Base-by-base conservation (phyloP, 2,888 invertebrate genomes). In the Microchrysa polita region DNA sequence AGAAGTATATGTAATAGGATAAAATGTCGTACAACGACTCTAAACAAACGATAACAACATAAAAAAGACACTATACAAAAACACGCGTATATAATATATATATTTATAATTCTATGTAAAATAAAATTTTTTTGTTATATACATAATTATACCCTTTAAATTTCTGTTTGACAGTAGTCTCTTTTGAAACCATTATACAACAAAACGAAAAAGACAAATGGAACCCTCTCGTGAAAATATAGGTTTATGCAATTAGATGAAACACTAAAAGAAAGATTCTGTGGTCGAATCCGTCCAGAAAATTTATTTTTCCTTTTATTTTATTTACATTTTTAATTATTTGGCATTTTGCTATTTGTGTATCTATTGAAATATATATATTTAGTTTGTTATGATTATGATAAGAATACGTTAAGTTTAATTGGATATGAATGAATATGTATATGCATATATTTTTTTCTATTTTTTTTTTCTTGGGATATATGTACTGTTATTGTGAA, bases 231-330 rank as follows among this genome's bases (percentile, higher is more conserved):
- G 55, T 14, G 42, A 34, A 57, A 18, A 57, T 12, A 20, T 40
- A 55, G 55, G 23, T 55, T 10, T 55, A 12, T 34, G 20, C 14
- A 52, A 48, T 69, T 72, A 60, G 60, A 23, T 20, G 55, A 44
- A 72, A 60, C 27, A 34, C 27, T 34, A 34, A 34, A 34, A 34
- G 7, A 34, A 34, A 34, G 27, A 48, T 59, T 72, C 61, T 72
- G 72, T 72, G 72, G 72, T 72, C 44, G 44, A 72, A 60, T 72
- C 72, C 72, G 72, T 72, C 72, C 72, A 72, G 52, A 60, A 72
- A 72, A 55, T 69, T 69, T 65, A 65, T 55, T 69, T 69, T 67
- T 57, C 53, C 14, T 59, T 59, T 18, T 5, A 20, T 27, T 23
- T 65, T 48, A 65, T 34, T 34, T 34, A 34, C 27, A 22, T 55